Evolutionary conservation across 2,888 invertebrate genomes (phyloP).

Genomic region (Frankliniella intonsa): DNA sequence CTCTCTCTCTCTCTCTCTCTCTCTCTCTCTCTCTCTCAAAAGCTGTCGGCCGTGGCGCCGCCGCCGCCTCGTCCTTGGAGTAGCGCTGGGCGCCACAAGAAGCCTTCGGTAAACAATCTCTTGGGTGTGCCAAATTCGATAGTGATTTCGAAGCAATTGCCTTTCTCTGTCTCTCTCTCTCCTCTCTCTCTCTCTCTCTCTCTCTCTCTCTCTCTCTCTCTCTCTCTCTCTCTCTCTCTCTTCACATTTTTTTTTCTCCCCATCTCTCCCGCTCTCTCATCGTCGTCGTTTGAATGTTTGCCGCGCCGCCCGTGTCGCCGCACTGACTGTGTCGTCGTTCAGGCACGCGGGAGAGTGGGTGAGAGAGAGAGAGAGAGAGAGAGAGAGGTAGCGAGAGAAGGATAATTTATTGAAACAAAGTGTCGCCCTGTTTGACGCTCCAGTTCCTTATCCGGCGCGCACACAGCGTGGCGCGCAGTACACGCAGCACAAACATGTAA

Average conservation of each 20-base stretch:
- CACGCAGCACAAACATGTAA: not conserved
- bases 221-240: not conserved
- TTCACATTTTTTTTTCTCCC: not conserved
- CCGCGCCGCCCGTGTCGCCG: not conserved
- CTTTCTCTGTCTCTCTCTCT: not conserved
- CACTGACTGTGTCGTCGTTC: not conserved
- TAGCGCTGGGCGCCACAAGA: too few species aligned
- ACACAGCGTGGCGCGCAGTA: not conserved
- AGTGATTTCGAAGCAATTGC: too few species aligned
- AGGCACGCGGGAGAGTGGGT: not conserved
- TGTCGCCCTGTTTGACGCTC: not conserved
- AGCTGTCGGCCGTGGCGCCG: too few species aligned
- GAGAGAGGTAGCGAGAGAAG: not conserved
- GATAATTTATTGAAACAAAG: not conserved
- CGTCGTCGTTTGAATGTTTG: not conserved
- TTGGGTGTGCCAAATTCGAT: too few species aligned
- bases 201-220: not conserved
- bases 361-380: not conserved
- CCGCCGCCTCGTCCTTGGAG: too few species aligned
- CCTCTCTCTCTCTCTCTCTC: not conserved
- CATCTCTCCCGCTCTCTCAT: not conserved
- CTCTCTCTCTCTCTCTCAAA: not conserved
- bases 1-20: conserved; percentile 10
- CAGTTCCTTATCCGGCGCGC: not conserved
- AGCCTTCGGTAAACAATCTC: too few species aligned